Conservation (phyloP, 1,140 invertebrate species). For the Belonocnema kinseyi region DNA sequence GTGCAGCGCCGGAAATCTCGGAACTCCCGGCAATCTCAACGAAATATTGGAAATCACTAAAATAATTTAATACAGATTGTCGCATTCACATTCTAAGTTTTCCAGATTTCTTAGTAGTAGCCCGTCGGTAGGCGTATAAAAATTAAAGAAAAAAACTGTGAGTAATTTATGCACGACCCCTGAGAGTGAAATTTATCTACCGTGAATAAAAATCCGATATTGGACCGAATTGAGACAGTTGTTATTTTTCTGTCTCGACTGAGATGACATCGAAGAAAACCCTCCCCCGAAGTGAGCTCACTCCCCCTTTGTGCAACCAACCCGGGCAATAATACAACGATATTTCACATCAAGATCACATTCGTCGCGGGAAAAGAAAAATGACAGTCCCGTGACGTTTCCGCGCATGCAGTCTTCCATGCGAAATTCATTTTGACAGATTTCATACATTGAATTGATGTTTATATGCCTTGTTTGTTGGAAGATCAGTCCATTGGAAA, state of each 20-base stretch:
- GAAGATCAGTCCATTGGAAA: slow-evolving; percentile 48
- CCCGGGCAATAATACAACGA: slow-evolving; percentile 72
- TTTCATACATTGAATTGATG: slow-evolving; percentile 76
- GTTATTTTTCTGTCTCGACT: slow-evolving; percentile 10
- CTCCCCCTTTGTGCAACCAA: slow-evolving; percentile 55
- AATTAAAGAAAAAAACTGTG: no score
- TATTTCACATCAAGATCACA: slow-evolving; percentile 74
- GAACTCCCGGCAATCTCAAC: no score
- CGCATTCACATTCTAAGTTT: no score
- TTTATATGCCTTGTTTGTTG: slow-evolving; percentile 63
- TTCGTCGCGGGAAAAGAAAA: slow-evolving; percentile 71
- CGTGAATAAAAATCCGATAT: no score
- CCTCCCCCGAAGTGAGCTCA: slow-evolving; percentile 51
- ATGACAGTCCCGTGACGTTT: slow-evolving; percentile 66
- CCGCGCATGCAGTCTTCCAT: slow-evolving; percentile 61
- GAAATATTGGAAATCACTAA: no score
- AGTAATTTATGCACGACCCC: no score
- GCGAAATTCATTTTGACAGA: slow-evolving; percentile 76
- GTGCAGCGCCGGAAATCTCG: no score
- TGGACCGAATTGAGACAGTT: no score
- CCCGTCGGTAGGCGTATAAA: no score
- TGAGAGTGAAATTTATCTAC: no score
- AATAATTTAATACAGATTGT: no score
- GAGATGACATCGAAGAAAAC: slow-evolving; percentile 53
- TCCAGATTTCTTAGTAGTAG: no score